Conservation (phyloP, 1,140 invertebrate genomes). For the Micrasema minimum region DNA sequence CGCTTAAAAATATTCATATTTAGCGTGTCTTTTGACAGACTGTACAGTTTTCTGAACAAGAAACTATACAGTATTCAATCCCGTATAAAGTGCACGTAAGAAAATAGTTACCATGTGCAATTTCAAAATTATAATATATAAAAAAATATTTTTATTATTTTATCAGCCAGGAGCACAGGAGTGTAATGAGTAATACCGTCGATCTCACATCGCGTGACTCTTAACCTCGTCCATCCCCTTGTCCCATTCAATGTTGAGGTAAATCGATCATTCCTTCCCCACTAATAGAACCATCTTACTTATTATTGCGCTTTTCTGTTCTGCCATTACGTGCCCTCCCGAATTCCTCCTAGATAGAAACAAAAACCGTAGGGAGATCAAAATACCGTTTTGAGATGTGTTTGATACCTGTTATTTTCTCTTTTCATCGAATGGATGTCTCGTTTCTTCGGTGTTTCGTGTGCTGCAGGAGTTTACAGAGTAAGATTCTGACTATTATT, state of each 20-base stretch:
- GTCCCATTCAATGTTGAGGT: constrained; percentile 46
- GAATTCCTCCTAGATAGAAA: constrained; percentile 22
- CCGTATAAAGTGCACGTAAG: no score
- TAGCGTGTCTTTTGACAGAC: no score
- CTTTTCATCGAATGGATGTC: constrained; percentile 1
- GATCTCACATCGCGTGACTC: constrained; percentile 46
- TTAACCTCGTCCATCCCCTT: constrained; percentile 34
- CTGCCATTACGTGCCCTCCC: constrained; percentile 32
- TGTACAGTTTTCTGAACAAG: no score
- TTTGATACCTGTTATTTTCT: not conserved
- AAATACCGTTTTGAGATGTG: constrained; percentile 1
- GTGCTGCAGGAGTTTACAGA: constrained; percentile 44
- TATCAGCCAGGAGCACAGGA: not conserved
- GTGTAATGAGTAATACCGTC: not conserved
- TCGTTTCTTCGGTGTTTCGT: constrained; percentile 27
- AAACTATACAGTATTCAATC: no score
- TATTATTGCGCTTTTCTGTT: constrained; percentile 48
- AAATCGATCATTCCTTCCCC: constrained; percentile 51
- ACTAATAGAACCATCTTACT: constrained; percentile 53
- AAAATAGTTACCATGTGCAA: no score
- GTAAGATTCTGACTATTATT: constrained; percentile 48
- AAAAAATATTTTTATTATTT: no score
- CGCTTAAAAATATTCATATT: no score
- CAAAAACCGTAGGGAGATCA: not conserved
- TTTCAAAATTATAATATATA: no score